Evolutionary conservation across 2,888 invertebrate genomes (phyloP).

Genomic region (Plagodis dolabraria): DNA sequence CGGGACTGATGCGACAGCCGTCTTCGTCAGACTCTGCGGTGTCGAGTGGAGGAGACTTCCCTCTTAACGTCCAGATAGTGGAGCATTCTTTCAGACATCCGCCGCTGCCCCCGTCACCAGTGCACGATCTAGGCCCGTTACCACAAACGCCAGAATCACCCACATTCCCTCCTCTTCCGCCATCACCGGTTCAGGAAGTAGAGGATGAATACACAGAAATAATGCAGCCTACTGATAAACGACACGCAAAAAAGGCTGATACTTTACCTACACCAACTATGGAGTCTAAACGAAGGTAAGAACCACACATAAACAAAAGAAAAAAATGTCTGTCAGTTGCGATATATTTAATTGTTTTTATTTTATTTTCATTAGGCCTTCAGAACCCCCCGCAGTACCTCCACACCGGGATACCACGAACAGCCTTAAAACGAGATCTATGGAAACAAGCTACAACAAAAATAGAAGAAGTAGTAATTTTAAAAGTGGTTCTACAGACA

Average conservation of each 20-base stretch:
- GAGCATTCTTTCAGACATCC: slow-evolving; percentile 83
- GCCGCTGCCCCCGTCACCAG: slow-evolving; percentile 73
- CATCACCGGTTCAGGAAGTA: slow-evolving; percentile 92
- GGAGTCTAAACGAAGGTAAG: slow-evolving; percentile 77
- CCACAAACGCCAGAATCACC: slow-evolving; percentile 81
- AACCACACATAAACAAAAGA: slow-evolving; percentile 1
- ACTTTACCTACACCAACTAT: slow-evolving; percentile 82
- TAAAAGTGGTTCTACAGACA: slow-evolving; percentile 86
- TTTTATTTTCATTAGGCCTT: slow-evolving; percentile 59
- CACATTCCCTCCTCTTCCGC: slow-evolving; percentile 91
- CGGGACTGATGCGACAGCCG: slow-evolving; percentile 81
- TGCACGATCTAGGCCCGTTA: slow-evolving; percentile 74
- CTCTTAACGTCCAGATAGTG: slow-evolving; percentile 87
- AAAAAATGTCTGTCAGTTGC: no score
- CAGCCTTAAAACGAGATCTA: slow-evolving; percentile 93
- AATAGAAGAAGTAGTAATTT: slow-evolving; percentile 83
- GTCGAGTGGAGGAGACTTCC: slow-evolving; percentile 85
- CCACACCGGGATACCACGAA: slow-evolving; percentile 89
- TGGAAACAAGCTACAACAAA: slow-evolving; percentile 91
- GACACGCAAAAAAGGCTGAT: slow-evolving; percentile 79
- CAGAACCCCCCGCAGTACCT: slow-evolving; percentile 89
- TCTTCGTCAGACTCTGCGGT: slow-evolving; percentile 82
- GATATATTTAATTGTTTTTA: neutral
- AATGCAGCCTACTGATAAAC: slow-evolving; percentile 79
- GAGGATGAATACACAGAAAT: slow-evolving; percentile 91